phyloP scores from a whole-genome alignment of 2,113 vertebrate genomes.

The Chaenocephalus aceratus region DNA sequence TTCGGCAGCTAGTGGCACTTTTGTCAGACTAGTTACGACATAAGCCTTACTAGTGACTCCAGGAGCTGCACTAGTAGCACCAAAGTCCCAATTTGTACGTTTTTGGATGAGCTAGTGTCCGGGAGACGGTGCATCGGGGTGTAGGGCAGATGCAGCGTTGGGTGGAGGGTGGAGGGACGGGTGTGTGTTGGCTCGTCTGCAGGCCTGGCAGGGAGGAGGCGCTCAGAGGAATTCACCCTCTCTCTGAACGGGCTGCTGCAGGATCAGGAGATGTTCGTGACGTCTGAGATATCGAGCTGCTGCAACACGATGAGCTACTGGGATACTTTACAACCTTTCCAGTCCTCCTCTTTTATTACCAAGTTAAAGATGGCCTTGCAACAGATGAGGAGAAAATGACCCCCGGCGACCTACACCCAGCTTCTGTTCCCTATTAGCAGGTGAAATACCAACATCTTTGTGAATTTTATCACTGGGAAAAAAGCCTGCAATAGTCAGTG shows the following conservation, averaged over 20 bases:
- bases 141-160: conserved; percentile 20
- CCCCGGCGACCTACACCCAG: no score
- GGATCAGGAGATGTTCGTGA: background rate
- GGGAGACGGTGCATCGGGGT: no score
- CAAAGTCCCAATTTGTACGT: no score
- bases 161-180: conserved; percentile 3
- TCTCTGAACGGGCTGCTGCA: conserved; percentile 25
- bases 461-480: no score
- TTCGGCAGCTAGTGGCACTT: no score
- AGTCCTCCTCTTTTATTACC: background rate
- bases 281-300: background rate
- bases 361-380: background rate
- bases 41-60: no score
- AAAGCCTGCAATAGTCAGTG: background rate
- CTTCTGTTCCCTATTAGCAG: no score
- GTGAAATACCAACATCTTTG: no score
- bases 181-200: conserved; percentile 29
- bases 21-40: no score
- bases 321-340: background rate
- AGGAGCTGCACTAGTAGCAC: no score
- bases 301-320: background rate
- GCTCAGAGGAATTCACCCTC: conserved; percentile 43
- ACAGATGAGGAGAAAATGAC: background rate
- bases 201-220: conserved; percentile 37
- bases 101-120: no score